Percentiles rank a stretch among this genome's conserved stretches.
Evolutionary conservation across 2,797 vertebrate species (phyloP).

Genomic region (Miichthys miiuy): DNA sequence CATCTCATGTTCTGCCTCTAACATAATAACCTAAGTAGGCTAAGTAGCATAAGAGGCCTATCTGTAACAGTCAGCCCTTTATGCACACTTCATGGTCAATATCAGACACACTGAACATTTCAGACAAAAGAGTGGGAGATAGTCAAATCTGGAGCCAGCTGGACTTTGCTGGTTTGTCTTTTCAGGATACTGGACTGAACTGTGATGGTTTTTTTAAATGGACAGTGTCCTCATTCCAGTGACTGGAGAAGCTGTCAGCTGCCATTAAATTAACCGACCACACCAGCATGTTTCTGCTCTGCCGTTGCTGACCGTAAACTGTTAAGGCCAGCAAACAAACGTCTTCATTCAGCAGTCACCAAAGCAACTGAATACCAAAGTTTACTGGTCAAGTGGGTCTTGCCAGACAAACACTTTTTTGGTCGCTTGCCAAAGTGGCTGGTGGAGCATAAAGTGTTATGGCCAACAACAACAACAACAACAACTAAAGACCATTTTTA

Average conservation of each 20-base stretch:
- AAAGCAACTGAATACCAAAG: slow-evolving; percentile 29
- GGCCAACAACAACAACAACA: neutral
- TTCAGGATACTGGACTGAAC: neutral
- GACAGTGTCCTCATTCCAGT: slow-evolving; percentile 1
- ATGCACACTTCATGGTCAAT: slow-evolving; percentile 28
- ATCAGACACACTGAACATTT: slow-evolving; percentile 14
- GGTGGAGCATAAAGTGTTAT: neutral
- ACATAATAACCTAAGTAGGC: slow-evolving; percentile 56
- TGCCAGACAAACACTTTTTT: slow-evolving; percentile 11
- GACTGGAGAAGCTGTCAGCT: slow-evolving; percentile 41
- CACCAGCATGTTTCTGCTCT: slow-evolving; percentile 3
- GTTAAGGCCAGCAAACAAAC: slow-evolving; percentile 17
- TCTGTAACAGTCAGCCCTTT: slow-evolving; percentile 44
- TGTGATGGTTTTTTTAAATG: neutral
- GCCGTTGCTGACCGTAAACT: neutral
- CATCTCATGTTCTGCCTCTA: slow-evolving; percentile 55
- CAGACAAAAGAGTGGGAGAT: neutral
- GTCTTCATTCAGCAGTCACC: slow-evolving; percentile 39
- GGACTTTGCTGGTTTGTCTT: neutral
- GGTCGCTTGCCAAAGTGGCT: neutral
- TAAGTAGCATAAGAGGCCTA: slow-evolving; percentile 60
- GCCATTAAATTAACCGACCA: slow-evolving; percentile 24
- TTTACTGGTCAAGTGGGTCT: slow-evolving; percentile 15
- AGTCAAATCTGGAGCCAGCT: too few relatives aligned
- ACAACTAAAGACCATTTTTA: too few relatives aligned